Percentiles rank a stretch among this genome's conserved stretches.
Conservation (phyloP, 2,888 invertebrate genomes). For the Lordiphosa fenestrarum region DNA sequence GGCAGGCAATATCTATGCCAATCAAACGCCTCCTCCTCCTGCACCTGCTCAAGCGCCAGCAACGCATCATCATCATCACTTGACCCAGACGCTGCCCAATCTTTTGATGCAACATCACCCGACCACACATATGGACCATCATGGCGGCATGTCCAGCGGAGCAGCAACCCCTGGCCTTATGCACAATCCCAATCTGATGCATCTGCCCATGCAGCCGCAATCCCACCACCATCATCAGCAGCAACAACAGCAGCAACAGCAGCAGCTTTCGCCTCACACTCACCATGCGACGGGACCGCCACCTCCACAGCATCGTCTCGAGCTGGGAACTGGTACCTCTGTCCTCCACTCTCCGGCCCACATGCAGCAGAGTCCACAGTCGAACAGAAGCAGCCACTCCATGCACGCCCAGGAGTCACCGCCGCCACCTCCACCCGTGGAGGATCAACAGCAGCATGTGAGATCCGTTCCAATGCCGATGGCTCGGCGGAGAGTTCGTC, state of each 20-base stretch:
- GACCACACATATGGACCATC: conserved; percentile 51
- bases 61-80: conserved; percentile 64
- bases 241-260: conserved; percentile 52
- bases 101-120: conserved; percentile 71
- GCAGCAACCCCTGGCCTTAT: conserved; percentile 63
- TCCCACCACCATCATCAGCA: conserved; percentile 53
- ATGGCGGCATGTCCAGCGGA: conserved; percentile 41
- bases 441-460: conserved; percentile 43
- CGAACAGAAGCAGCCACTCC: conserved; percentile 69
- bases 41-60: conserved; percentile 27
- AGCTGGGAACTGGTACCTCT: conserved; percentile 47
- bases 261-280: conserved; percentile 58
- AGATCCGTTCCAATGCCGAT: conserved; percentile 47
- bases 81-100: conserved; percentile 70
- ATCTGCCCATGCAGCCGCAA: conserved; percentile 65
- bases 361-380: conserved; percentile 71
- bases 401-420: conserved; percentile 61
- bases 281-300: conserved; percentile 35
- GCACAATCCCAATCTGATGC: conserved; percentile 78
- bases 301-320: conserved; percentile 56
- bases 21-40: conserved; percentile 41
- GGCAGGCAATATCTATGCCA: conserved; percentile 41
- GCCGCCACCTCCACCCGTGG: conserved; percentile 39
- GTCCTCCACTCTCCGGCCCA: conserved; percentile 62
- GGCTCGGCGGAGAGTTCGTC: conserved; percentile 43